Conservation (phyloP, 2,113 vertebrate species). For the Meleagris gallopavo region DNA sequence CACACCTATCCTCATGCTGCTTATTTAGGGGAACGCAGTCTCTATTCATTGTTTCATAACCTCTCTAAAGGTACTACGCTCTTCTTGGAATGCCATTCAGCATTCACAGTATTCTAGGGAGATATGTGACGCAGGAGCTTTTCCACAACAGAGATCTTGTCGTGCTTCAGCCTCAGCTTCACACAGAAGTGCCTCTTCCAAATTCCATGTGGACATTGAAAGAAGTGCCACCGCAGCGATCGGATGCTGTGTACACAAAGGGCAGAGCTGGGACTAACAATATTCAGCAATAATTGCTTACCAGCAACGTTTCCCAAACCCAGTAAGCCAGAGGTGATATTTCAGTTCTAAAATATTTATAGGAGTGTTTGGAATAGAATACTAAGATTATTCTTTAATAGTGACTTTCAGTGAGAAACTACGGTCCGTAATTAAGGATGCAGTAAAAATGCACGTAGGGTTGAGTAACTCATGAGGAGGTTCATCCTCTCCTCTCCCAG, state of each 20-base stretch:
- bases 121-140: no score
- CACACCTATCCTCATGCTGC: not conserved
- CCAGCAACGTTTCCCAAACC: not conserved
- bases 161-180: not conserved
- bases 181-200: not conserved
- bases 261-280: not conserved
- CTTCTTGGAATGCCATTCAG: not conserved
- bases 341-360: not conserved
- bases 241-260: no score
- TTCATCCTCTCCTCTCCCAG: not conserved
- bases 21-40: not conserved
- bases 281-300: not conserved
- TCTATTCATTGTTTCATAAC: not conserved
- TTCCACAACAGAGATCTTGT: no score
- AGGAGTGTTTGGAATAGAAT: not conserved
- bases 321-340: not conserved
- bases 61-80: accelerated
- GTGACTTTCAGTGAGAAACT: not conserved
- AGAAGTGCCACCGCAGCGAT: not conserved
- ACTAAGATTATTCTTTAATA: not conserved
- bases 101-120: accelerated
- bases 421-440: not conserved
- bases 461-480: not conserved
- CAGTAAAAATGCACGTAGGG: not conserved
- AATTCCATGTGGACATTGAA: not conserved